phyloP scores from a whole-genome alignment of 2,797 vertebrate species.

The Scolopax bukidnonensis region DNA sequence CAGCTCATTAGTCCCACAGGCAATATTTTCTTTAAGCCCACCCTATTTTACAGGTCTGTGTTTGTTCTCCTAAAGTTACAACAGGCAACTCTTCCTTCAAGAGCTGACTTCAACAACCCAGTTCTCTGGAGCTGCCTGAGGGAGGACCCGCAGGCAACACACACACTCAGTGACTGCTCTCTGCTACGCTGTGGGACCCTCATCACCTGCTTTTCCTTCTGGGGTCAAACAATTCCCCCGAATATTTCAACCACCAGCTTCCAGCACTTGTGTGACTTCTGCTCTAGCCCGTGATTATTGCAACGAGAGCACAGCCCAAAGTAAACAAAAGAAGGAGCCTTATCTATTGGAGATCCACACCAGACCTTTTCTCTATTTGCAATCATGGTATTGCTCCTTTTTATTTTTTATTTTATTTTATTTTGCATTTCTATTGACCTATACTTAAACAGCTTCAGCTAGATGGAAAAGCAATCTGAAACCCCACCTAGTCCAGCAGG shows the following conservation, averaged over 20 bases:
- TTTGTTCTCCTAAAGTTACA: not conserved
- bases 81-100: not conserved
- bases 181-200: not conserved
- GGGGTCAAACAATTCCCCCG: not conserved
- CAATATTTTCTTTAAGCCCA: not conserved
- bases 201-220: not conserved
- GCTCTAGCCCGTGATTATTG: not conserved
- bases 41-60: not conserved
- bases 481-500: not conserved
- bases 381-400: rapidly evolving
- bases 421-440: not conserved
- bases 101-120: not conserved
- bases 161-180: not conserved
- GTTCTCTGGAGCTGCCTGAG: not conserved
- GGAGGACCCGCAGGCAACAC: not conserved
- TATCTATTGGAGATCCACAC: not conserved
- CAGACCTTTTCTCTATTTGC: not conserved
- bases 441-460: not conserved
- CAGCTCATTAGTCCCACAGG: not conserved
- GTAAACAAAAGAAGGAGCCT: not conserved
- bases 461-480: not conserved
- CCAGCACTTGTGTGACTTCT: not conserved
- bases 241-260: not conserved
- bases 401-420: rapidly evolving
- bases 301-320: not conserved